Conservation (phyloP, 2,797 vertebrate species). For the Phaenicophaeus curvirostris region DNA sequence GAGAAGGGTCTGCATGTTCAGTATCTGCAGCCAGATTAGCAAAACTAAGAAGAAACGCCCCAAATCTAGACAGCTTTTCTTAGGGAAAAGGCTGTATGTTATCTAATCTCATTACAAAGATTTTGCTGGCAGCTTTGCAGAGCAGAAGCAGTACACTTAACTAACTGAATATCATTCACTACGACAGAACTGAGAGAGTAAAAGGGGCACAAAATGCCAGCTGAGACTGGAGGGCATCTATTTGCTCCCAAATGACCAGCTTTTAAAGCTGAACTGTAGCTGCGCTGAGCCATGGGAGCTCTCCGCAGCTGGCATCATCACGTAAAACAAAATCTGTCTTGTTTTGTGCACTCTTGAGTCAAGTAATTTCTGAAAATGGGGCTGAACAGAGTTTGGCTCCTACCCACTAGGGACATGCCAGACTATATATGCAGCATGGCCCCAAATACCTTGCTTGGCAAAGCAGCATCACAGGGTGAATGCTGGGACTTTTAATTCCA, state of each 20-base stretch:
- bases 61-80: slow-evolving; percentile 42
- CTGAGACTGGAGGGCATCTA: slow-evolving; percentile 51
- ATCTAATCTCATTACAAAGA: slow-evolving; percentile 55
- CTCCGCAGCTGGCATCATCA: slow-evolving; percentile 26
- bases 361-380: slow-evolving; percentile 20
- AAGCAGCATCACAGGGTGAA: background rate
- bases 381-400: background rate
- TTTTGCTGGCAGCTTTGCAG: slow-evolving; percentile 28
- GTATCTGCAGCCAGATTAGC: slow-evolving; percentile 22
- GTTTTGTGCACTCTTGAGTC: background rate
- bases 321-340: background rate
- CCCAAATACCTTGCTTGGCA: background rate
- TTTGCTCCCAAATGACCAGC: slow-evolving; percentile 36
- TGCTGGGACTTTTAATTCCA: background rate
- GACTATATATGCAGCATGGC: background rate
- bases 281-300: slow-evolving; percentile 34
- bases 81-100: slow-evolving; percentile 1
- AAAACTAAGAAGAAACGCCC: slow-evolving; percentile 30
- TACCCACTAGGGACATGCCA: background rate
- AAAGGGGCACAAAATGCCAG: slow-evolving; percentile 63
- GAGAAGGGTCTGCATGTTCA: background rate
- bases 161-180: slow-evolving; percentile 42
- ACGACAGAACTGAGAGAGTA: slow-evolving; percentile 56
- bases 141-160: slow-evolving; percentile 43
- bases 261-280: background rate